A percentile compares a stretch with the other conserved stretches of the same genome.
Evolutionary conservation across 53 echinoderm and acorn worm species (phyloP).

Genomic region (Actinopyga echinites): DNA sequence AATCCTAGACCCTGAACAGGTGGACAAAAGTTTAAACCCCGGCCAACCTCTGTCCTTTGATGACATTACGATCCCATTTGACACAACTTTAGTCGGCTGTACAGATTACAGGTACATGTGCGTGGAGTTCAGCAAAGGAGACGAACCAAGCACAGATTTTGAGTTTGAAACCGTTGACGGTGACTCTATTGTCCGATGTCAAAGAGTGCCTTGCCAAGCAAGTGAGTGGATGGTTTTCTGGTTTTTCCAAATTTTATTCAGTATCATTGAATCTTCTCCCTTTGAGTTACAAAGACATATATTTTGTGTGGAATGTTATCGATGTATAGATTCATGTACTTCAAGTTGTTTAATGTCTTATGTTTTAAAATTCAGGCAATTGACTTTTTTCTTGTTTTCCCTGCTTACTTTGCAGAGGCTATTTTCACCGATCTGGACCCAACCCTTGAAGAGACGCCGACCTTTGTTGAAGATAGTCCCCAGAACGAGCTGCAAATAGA

Average conservation of each 20-base stretch:
- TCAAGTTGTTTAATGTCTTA: too few relatives aligned
- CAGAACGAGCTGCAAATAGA: constrained; percentile 50
- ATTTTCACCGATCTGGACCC: constrained; percentile 52
- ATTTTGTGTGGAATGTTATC: too few relatives aligned
- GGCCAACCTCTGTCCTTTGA: constrained; percentile 23
- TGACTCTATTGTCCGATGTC: constrained; percentile 25
- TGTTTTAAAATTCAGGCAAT: too few relatives aligned
- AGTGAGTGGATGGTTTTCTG: background rate
- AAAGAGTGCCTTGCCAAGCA: constrained; percentile 45
- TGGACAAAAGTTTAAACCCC: constrained; percentile 46
- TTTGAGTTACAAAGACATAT: too few relatives aligned
- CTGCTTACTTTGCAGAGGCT: constrained; percentile 45
- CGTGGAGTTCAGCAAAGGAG: constrained; percentile 84
- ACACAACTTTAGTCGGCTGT: constrained; percentile 72
- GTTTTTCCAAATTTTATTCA: too few relatives aligned
- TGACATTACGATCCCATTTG: constrained; percentile 18
- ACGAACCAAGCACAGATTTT: constrained; percentile 74
- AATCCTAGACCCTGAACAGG: constrained; percentile 67
- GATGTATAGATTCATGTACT: too few relatives aligned
- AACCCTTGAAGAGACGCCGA: constrained; percentile 14
- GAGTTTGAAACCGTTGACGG: constrained; percentile 55
- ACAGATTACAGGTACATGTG: constrained; percentile 80
- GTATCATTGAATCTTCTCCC: too few relatives aligned
- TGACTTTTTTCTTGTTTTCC: too few relatives aligned
- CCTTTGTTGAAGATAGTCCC: constrained; percentile 49